phyloP scores from a whole-genome alignment of 2,888 invertebrate species.

The Unio delphinus region DNA sequence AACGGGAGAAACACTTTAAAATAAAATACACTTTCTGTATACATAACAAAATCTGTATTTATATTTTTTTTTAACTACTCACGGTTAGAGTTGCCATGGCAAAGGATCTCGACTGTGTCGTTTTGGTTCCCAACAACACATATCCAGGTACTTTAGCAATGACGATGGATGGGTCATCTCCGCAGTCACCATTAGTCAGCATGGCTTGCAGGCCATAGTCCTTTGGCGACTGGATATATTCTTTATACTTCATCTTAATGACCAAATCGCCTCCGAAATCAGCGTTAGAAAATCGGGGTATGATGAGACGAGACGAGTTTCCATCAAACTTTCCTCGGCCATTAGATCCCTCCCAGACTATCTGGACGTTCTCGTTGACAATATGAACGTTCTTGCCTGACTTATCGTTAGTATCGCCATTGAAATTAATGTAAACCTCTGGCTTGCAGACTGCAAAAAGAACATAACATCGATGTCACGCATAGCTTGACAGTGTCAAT shows the following conservation, averaged over 20 bases:
- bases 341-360: conserved; percentile 13
- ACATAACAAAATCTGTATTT: too few relatives aligned
- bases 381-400: conserved; percentile 40
- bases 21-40: too few relatives aligned
- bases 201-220: conserved; percentile 38
- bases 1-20: too few relatives aligned
- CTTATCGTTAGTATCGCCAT: conserved; percentile 25
- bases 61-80: too few relatives aligned
- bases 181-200: conserved; percentile 59
- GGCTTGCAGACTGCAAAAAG: conserved; percentile 42
- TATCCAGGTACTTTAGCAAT: conserved; percentile 40
- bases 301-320: conserved; percentile 38
- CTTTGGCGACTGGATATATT: conserved; percentile 7
- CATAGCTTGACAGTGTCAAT: too few relatives aligned
- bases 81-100: conserved; percentile 18
- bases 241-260: conserved; percentile 48
- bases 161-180: conserved; percentile 48
- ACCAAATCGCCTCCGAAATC: conserved; percentile 49
- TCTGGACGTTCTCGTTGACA: conserved; percentile 42
- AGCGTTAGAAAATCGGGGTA: conserved; percentile 53
- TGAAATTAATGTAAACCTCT: conserved; percentile 45
- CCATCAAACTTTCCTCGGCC: conserved; percentile 54
- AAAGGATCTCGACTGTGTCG: conserved; percentile 17
- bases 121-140: conserved; percentile 42
- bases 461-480: background rate